These are phyloP conservation scores for Eonycteris spelaea DNA, from an alignment of 2,113 vertebrate species.

Conservation along the genomic window DNA sequence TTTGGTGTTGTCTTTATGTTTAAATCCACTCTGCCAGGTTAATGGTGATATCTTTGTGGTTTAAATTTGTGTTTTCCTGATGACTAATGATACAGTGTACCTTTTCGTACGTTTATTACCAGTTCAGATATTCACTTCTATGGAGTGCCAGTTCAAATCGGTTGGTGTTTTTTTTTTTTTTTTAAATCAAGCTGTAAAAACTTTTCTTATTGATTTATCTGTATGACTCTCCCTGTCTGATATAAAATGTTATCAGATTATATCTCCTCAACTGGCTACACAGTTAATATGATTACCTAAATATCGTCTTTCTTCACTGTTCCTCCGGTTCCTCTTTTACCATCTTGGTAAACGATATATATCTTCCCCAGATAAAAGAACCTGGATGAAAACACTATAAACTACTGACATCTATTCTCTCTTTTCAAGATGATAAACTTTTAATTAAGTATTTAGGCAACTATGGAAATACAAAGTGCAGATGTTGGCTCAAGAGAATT, in stretches of 20 bases:
- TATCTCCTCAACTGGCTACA: neutral
- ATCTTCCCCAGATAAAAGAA: neutral
- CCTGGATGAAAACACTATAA: neutral
- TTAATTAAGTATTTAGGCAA: slow-evolving; percentile 18
- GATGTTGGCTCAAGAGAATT: neutral
- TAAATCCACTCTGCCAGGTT: neutral
- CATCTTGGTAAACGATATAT: neutral
- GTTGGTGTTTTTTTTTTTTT: neutral
- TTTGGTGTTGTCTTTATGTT: neutral
- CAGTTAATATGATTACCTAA: neutral
- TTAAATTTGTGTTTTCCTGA: neutral
- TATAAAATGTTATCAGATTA: neutral
- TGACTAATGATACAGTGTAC: neutral
- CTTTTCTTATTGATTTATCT: neutral
- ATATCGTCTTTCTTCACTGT: neutral
- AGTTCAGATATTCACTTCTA: neutral
- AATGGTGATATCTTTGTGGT: neutral
- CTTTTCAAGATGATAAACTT: slow-evolving; percentile 11
- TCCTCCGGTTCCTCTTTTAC: neutral
- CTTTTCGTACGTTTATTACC: neutral
- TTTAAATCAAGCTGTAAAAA: neutral
- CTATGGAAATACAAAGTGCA: neutral
- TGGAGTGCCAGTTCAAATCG: neutral
- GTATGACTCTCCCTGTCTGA: neutral
- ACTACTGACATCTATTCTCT: neutral